phyloP scores from a whole-genome alignment of 2,113 vertebrate genomes.

The Leptocoma aspasia region DNA sequence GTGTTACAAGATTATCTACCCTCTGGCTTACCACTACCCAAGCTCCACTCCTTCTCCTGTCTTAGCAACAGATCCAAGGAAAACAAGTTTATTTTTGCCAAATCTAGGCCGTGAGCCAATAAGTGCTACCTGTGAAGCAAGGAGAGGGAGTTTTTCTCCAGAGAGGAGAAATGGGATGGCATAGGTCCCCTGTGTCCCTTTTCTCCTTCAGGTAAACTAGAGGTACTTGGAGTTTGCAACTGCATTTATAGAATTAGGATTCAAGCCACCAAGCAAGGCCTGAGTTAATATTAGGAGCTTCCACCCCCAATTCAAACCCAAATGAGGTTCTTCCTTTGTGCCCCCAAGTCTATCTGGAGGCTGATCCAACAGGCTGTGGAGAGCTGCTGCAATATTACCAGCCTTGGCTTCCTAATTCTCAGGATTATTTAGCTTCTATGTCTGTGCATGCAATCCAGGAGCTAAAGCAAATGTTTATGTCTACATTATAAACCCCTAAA shows the following conservation, averaged over 20 bases:
- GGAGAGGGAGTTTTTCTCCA: background rate
- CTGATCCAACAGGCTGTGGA: background rate
- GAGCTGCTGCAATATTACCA: background rate
- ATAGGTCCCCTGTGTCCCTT: background rate
- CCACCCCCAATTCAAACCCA: background rate
- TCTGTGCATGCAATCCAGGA: constrained; percentile 16
- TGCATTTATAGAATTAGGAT: background rate
- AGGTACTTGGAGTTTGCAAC: background rate
- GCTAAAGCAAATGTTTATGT: constrained; percentile 63
- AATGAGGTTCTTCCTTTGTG: background rate
- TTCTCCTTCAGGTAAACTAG: background rate
- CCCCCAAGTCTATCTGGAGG: background rate
- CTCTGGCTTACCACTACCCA: background rate
- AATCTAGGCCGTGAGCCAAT: background rate
- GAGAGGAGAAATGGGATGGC: background rate
- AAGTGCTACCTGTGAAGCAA: background rate
- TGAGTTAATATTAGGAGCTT: background rate
- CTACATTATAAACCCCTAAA: constrained; percentile 54
- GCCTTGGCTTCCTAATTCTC: constrained; percentile 15
- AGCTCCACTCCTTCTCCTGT: background rate
- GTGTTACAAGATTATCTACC: background rate
- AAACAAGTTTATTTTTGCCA: background rate
- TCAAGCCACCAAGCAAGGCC: background rate
- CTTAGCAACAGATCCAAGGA: background rate
- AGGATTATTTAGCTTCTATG: constrained; percentile 42